A percentile compares a stretch with the other conserved stretches of the same genome.
phyloP scores from a whole-genome alignment of 2,797 vertebrate species.

The Moxostoma hubbsi region DNA sequence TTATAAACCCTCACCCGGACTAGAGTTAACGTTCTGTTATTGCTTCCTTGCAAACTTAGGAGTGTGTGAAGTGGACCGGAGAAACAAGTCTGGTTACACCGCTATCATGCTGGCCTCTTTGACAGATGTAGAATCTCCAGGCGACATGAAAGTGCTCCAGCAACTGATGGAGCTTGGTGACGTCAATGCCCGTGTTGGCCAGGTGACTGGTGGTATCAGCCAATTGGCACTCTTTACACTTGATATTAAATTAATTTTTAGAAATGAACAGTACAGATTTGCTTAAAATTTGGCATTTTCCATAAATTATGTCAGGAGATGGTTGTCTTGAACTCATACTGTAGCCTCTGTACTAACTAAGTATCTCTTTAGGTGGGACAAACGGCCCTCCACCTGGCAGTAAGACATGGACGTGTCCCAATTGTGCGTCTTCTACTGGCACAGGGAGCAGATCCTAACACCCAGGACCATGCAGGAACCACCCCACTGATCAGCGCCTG shows the following conservation, averaged over 20 bases:
- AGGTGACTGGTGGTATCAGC: slow-evolving; percentile 69
- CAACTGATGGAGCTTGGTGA: slow-evolving; percentile 86
- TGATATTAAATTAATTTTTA: not conserved
- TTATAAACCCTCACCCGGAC: too few species aligned
- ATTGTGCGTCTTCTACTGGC: slow-evolving; percentile 89
- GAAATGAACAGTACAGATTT: not conserved
- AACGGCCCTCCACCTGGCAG: slow-evolving; percentile 91
- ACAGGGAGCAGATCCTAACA: slow-evolving; percentile 86
- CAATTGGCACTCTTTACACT: not conserved
- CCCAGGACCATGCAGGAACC: slow-evolving; percentile 86
- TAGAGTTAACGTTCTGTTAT: not conserved
- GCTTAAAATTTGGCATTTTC: slow-evolving; percentile 6
- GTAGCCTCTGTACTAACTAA: not conserved
- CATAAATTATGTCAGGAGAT: not conserved
- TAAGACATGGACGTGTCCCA: slow-evolving; percentile 87
- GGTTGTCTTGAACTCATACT: not conserved
- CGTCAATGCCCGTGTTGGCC: slow-evolving; percentile 84
- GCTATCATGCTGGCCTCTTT: slow-evolving; percentile 91
- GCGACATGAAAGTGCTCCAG: slow-evolving; percentile 89
- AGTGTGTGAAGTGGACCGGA: slow-evolving; percentile 83
- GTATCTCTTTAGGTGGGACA: slow-evolving; percentile 80
- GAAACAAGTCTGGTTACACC: slow-evolving; percentile 93
- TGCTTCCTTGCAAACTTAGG: slow-evolving; percentile 69
- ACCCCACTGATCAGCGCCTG: slow-evolving; percentile 92
- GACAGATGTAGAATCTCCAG: slow-evolving; percentile 78